Evolutionary conservation across 2,888 invertebrate genomes (phyloP).

Genomic region (Dendrolimus houi): DNA sequence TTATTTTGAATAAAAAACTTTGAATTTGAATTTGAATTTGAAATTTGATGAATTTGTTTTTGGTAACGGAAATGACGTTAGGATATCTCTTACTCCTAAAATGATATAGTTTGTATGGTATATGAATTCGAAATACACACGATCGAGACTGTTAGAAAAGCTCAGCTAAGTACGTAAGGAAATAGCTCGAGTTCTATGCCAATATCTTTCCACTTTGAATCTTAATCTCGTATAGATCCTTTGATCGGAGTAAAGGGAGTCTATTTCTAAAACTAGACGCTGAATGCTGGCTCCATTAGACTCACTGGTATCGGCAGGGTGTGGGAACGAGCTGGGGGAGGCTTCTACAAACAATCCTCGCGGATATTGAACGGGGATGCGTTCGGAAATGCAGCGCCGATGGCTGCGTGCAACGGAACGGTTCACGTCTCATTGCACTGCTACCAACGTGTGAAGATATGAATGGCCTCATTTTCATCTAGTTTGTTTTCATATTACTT

Average conservation of each 20-base stretch:
- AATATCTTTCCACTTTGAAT: neutral
- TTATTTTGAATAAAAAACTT: too few relatives aligned
- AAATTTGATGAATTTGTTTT: too few relatives aligned
- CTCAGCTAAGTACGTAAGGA: too few relatives aligned
- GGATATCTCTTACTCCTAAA: too few relatives aligned
- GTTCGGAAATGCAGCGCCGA: conserved; percentile 66
- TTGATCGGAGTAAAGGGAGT: conserved; percentile 20
- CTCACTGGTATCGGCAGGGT: conserved; percentile 29
- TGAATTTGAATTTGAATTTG: too few relatives aligned
- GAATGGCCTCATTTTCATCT: conserved; percentile 52
- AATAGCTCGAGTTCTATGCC: too few relatives aligned
- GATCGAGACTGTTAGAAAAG: too few relatives aligned
- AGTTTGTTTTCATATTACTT: conserved; percentile 44
- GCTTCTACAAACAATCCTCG: conserved; percentile 68
- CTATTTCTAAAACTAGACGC: conserved; percentile 53
- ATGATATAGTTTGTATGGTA: too few relatives aligned
- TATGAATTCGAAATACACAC: too few relatives aligned
- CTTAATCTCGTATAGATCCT: neutral
- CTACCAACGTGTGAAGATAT: conserved; percentile 58
- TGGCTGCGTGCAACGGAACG: conserved; percentile 55
- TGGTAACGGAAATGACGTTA: too few relatives aligned
- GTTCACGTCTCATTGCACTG: conserved; percentile 49
- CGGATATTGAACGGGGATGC: conserved; percentile 74
- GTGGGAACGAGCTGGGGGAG: conserved; percentile 23
- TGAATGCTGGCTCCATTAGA: conserved; percentile 44